phyloP scores from a whole-genome alignment of 2,888 invertebrate genomes.

The Resseliella maxima region DNA sequence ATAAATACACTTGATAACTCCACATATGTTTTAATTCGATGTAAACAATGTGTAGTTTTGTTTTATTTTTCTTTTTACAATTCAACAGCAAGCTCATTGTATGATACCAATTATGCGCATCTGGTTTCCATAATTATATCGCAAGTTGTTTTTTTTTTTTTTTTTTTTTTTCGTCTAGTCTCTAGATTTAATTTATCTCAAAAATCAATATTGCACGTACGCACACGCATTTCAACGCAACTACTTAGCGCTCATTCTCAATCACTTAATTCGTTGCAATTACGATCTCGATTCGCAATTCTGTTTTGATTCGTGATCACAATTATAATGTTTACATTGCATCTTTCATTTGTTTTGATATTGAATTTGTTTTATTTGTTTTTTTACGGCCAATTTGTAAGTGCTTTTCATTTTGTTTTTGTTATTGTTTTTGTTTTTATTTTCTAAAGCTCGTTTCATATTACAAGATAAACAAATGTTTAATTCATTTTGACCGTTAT shows the following conservation, averaged over 20 bases:
- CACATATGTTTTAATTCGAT: not conserved
- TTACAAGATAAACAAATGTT: no score
- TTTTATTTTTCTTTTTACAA: not conserved
- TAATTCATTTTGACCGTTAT: not conserved
- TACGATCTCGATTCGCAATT: not conserved
- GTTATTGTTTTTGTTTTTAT: not conserved
- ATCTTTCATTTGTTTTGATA: not conserved
- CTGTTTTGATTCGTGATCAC: not conserved
- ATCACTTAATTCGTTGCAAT: not conserved
- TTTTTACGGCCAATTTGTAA: not conserved
- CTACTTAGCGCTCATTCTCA: not conserved
- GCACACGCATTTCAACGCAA: not conserved
- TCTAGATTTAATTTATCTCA: not conserved
- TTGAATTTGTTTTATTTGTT: not conserved
- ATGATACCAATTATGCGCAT: conserved; percentile 40
- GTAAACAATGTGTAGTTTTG: not conserved
- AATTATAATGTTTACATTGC: not conserved
- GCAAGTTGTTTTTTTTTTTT: not conserved
- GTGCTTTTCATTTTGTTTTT: not conserved
- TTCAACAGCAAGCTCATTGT: not conserved
- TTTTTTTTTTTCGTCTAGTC: no score
- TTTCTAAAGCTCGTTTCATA: no score
- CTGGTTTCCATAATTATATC: conserved; percentile 48
- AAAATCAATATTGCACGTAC: not conserved
- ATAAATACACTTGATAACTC: not conserved